Evolutionary conservation across 1,140 invertebrate species (phyloP).

Genomic region (Drosophila pruinosa): DNA sequence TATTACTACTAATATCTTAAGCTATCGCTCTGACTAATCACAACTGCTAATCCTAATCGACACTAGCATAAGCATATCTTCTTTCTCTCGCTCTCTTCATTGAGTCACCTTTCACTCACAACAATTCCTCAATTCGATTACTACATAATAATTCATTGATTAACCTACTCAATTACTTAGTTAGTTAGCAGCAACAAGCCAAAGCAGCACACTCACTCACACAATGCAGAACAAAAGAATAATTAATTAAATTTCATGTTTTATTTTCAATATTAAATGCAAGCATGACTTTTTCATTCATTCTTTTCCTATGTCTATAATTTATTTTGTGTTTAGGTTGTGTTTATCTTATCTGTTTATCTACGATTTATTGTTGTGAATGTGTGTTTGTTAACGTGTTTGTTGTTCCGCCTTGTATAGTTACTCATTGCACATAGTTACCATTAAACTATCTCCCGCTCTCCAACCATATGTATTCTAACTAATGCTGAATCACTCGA

Average conservation of each 20-base stretch:
- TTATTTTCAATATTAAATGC: background rate
- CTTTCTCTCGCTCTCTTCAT: background rate
- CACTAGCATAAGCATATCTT: conserved; percentile 12
- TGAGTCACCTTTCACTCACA: conserved; percentile 22
- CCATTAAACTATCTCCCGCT: background rate
- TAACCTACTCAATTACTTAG: conserved; percentile 13
- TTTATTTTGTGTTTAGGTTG: conserved; percentile 27
- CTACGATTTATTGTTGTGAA: conserved; percentile 22
- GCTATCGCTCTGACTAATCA: conserved; percentile 42
- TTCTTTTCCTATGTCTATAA: conserved; percentile 8
- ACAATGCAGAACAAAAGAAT: conserved; percentile 37
- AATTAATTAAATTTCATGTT: background rate
- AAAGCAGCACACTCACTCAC: conserved; percentile 62
- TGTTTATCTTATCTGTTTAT: conserved; percentile 19
- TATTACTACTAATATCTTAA: conserved; percentile 24
- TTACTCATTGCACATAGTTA: conserved; percentile 32
- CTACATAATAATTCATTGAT: conserved; percentile 4
- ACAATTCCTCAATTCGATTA: conserved; percentile 2
- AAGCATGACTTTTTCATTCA: conserved; percentile 1
- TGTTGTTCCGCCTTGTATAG: conserved; percentile 34
- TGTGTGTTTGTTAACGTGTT: conserved; percentile 41
- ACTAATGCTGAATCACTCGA: background rate
- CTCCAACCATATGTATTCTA: background rate
- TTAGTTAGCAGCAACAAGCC: conserved; percentile 50
- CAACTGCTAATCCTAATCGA: conserved; percentile 32